Evolutionary conservation across 2,113 vertebrate species (phyloP).

Genomic region (Atlantisia rogersi): DNA sequence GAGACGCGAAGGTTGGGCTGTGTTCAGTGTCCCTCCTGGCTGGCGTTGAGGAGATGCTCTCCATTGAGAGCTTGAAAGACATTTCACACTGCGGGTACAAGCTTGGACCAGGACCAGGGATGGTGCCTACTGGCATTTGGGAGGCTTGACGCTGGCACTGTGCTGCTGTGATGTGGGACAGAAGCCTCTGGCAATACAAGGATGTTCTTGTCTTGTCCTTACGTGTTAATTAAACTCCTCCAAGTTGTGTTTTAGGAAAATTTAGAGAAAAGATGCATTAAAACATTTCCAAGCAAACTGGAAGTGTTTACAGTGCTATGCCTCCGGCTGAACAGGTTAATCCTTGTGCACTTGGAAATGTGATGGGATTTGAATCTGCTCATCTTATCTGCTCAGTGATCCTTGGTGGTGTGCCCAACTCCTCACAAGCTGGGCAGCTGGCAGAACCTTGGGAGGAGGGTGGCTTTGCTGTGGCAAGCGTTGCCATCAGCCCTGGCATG

Average conservation of each 20-base stretch:
- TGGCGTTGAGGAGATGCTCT: neutral
- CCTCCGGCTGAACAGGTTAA: neutral
- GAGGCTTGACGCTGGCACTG: neutral
- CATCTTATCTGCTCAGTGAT: neutral
- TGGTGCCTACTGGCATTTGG: neutral
- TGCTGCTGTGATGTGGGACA: neutral
- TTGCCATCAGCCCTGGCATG: neutral
- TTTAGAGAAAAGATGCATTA: neutral
- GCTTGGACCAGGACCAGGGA: neutral
- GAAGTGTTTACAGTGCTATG: neutral
- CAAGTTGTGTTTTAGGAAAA: neutral
- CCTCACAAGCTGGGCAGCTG: fast-evolving
- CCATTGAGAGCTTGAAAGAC: neutral
- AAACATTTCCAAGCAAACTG: neutral
- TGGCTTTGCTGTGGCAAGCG: neutral
- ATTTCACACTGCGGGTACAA: neutral
- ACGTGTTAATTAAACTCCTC: neutral
- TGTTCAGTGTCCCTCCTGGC: neutral
- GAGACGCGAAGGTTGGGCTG: neutral
- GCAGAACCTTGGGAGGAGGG: neutral
- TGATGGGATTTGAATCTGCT: neutral
- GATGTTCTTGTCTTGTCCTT: neutral
- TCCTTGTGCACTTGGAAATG: neutral
- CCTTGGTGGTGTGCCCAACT: fast-evolving
- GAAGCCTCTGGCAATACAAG: neutral